Conservation (phyloP, 2,113 vertebrate genomes). For the Chascanopsetta lugubris region DNA sequence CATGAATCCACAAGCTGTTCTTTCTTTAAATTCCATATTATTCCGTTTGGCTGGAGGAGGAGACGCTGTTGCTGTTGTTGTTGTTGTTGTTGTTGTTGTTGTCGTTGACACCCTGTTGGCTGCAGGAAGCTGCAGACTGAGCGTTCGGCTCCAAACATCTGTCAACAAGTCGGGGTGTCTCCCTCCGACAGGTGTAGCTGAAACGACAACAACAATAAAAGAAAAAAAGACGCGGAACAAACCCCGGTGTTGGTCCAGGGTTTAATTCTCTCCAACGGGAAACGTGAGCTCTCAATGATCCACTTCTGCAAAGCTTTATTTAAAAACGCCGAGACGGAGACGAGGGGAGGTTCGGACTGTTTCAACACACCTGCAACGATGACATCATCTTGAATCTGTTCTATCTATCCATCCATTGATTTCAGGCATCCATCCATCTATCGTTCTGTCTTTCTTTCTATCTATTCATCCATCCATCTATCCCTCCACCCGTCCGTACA, state of each 20-base stretch:
- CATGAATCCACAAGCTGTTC: slow-evolving; percentile 10
- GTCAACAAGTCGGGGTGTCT: slow-evolving; percentile 32
- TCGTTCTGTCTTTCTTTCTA: too few species aligned
- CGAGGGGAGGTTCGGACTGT: not conserved
- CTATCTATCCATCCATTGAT: too few species aligned
- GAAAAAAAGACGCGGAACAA: too few species aligned
- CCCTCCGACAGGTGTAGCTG: slow-evolving; percentile 12
- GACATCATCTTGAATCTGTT: too few species aligned
- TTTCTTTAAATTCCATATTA: too few species aligned
- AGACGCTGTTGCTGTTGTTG: too few species aligned
- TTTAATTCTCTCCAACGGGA: slow-evolving; percentile 40
- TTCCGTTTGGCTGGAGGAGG: not conserved
- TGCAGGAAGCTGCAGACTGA: slow-evolving; percentile 27
- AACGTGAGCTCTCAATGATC: slow-evolving; percentile 14
- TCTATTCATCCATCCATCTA: too few species aligned
- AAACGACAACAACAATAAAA: too few species aligned
- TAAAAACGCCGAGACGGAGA: slow-evolving; percentile 6
- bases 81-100: too few species aligned
- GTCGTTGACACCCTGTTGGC: slow-evolving; percentile 35
- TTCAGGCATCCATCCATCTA: too few species aligned
- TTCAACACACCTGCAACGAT: too few species aligned
- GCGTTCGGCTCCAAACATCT: slow-evolving; percentile 42
- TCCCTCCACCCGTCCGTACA: too few species aligned
- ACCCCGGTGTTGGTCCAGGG: slow-evolving; percentile 21
- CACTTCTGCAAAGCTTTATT: not conserved